A percentile compares a stretch with the other conserved stretches of the same genome.
Conservation (phyloP, 2,888 invertebrate genomes). For the Malthinus flaveolus region DNA sequence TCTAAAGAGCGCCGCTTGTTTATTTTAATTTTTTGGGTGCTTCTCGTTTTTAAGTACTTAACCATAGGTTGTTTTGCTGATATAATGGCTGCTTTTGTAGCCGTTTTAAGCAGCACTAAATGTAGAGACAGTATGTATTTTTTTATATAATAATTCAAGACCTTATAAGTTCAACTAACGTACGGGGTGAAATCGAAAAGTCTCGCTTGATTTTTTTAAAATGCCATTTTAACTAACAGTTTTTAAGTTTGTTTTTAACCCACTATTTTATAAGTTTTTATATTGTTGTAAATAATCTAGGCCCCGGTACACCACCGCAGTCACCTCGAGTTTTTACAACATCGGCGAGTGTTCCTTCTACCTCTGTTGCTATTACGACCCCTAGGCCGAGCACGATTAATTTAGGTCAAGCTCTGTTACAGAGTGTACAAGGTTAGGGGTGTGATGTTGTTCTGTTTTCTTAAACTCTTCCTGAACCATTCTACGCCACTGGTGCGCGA, state of each 20-base stretch:
- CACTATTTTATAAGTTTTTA: slow-evolving; percentile 7
- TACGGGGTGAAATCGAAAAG: not conserved
- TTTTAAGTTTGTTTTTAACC: not conserved
- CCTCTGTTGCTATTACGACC: slow-evolving; percentile 39
- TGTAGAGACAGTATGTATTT: slow-evolving; percentile 46
- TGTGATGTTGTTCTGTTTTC: slow-evolving; percentile 1
- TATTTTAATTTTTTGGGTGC: not conserved
- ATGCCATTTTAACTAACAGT: no score
- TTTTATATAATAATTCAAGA: not conserved
- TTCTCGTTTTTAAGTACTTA: slow-evolving; percentile 24
- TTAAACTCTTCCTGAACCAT: not conserved
- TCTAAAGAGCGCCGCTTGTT: not conserved
- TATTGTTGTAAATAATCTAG: slow-evolving; percentile 34
- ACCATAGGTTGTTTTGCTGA: slow-evolving; percentile 53
- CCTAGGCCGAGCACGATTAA: slow-evolving; percentile 47
- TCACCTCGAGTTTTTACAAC: slow-evolving; percentile 50
- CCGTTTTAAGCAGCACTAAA: slow-evolving; percentile 47
- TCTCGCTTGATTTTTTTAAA: not conserved
- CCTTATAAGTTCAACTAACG: not conserved
- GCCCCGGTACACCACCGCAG: slow-evolving; percentile 53
- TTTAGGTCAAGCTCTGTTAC: slow-evolving; percentile 54
- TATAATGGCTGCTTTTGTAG: slow-evolving; percentile 51
- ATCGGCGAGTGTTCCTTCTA: slow-evolving; percentile 48
- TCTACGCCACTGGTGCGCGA: no score
- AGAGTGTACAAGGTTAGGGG: slow-evolving; percentile 57